phyloP scores from a whole-genome alignment of 1,140 invertebrate species.

The Calycopis cecrops region DNA sequence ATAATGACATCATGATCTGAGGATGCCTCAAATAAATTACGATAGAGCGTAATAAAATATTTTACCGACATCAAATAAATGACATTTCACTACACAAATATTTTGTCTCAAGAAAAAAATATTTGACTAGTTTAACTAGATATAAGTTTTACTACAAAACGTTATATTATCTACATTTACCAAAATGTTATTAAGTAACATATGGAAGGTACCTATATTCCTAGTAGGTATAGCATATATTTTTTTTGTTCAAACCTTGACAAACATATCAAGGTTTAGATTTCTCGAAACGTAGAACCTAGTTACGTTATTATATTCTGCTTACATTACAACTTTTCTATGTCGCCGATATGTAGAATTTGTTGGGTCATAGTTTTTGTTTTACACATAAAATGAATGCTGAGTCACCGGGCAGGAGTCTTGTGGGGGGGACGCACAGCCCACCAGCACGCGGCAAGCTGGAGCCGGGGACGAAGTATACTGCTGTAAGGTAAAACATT shows the following conservation, averaged over 20 bases:
- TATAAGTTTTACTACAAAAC: not conserved
- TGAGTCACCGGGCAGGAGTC: slow-evolving; percentile 36
- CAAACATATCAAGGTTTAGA: too few relatives aligned
- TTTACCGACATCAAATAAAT: too few relatives aligned
- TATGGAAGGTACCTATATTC: too few relatives aligned
- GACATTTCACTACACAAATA: not conserved
- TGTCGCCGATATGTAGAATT: not conserved
- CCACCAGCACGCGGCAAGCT: slow-evolving; percentile 42
- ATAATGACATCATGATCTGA: too few relatives aligned
- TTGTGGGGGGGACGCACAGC: slow-evolving; percentile 32
- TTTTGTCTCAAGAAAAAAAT: not conserved
- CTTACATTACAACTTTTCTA: too few relatives aligned
- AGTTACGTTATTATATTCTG: too few relatives aligned
- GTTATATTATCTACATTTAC: not conserved
- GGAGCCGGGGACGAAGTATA: slow-evolving; percentile 45
- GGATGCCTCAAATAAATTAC: too few relatives aligned
- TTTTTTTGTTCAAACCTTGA: too few relatives aligned
- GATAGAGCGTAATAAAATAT: too few relatives aligned
- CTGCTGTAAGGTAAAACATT: slow-evolving; percentile 33
- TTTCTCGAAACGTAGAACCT: too few relatives aligned
- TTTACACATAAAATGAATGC: slow-evolving; percentile 49
- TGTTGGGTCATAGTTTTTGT: not conserved
- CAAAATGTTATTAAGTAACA: too few relatives aligned
- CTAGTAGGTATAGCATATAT: too few relatives aligned
- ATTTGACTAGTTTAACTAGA: slow-evolving; percentile 35